A percentile compares a stretch with the other conserved stretches of the same genome.
Conservation (phyloP, 2,113 vertebrate species). For the Pollimyrus isidori region DNA sequence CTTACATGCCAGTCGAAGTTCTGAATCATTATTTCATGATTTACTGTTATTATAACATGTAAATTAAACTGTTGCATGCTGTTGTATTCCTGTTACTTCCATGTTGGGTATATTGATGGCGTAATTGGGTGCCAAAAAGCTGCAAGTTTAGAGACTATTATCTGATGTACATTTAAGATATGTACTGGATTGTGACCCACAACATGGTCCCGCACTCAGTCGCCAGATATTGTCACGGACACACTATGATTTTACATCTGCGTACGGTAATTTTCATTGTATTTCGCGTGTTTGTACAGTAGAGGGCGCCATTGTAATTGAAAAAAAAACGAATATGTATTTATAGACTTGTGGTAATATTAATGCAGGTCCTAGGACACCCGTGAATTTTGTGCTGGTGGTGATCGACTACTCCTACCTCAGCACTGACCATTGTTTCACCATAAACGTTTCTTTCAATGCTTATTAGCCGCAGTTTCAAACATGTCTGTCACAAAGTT, state of each 20-base stretch:
- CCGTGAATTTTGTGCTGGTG: not conserved
- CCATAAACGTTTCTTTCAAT: not conserved
- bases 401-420: not conserved
- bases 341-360: not conserved
- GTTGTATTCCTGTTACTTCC: not conserved
- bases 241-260: not conserved
- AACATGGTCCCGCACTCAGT: not conserved
- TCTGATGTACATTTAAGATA: not conserved
- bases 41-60: not conserved
- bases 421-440: not conserved
- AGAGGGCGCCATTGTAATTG: conserved; percentile 2
- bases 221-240: too few species aligned
- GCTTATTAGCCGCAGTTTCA: not conserved
- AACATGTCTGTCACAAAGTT: not conserved
- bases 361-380: not conserved
- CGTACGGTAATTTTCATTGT: not conserved
- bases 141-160: not conserved
- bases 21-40: not conserved
- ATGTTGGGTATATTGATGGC: not conserved
- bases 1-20: not conserved
- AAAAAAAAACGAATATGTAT: not conserved
- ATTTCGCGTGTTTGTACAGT: not conserved
- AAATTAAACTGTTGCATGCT: not conserved
- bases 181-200: not conserved
- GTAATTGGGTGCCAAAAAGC: not conserved